phyloP scores from a whole-genome alignment of 2,113 vertebrate species.

The Pituophis catenifer region DNA sequence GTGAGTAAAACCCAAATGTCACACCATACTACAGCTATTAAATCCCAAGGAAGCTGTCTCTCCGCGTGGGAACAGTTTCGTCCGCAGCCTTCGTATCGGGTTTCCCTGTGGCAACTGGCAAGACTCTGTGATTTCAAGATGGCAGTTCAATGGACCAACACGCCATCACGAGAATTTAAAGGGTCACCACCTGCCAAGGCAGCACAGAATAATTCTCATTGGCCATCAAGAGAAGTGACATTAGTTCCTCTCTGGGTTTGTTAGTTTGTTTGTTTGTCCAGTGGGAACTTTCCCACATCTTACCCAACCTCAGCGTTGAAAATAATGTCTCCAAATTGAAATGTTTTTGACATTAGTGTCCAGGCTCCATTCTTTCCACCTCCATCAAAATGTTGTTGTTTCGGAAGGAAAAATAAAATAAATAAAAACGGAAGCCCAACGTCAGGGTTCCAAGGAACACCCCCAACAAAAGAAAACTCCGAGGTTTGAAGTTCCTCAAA shows the following conservation, averaged over 20 bases:
- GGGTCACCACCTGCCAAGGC: too few species aligned
- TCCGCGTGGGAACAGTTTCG: background rate
- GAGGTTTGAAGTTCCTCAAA: too few species aligned
- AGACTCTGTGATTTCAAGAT: background rate
- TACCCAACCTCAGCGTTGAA: background rate
- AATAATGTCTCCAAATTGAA: background rate
- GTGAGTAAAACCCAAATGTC: constrained; percentile 66
- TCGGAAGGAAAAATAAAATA: background rate
- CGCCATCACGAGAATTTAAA: background rate
- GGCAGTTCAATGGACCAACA: background rate
- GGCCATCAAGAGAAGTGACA: background rate
- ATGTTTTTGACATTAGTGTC: background rate
- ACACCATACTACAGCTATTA: constrained; percentile 35
- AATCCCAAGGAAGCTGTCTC: background rate
- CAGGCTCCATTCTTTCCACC: background rate
- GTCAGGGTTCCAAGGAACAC: too few species aligned
- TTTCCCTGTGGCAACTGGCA: constrained; percentile 7
- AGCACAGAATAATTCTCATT: background rate
- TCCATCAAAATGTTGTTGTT: background rate
- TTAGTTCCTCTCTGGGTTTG: background rate
- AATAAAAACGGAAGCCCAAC: background rate
- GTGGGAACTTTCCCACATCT: background rate
- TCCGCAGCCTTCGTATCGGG: background rate
- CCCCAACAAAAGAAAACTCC: too few species aligned
- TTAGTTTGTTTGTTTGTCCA: background rate